Conservation (phyloP, 2,888 invertebrate species). For the Leucoma salicis region DNA sequence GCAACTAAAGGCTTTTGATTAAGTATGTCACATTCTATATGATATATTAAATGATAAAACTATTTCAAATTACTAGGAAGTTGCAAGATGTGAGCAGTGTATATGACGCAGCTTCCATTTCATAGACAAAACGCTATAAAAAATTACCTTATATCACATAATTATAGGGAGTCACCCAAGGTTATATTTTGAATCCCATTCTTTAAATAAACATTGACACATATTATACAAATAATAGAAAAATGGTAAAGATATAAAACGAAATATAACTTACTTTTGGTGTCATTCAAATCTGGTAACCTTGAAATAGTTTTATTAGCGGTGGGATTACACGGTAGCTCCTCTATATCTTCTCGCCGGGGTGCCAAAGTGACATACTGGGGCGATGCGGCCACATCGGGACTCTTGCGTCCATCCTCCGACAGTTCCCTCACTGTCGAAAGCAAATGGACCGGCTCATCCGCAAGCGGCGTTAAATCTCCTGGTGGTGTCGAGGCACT, state of each 20-base stretch:
- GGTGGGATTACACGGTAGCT: slow-evolving; percentile 62
- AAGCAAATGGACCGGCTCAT: slow-evolving; percentile 44
- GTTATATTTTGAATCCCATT: not conserved
- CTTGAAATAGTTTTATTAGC: slow-evolving; percentile 64
- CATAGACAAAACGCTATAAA: too few relatives aligned
- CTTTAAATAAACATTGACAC: not conserved
- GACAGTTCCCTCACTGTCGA: slow-evolving; percentile 63
- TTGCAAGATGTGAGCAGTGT: too few relatives aligned
- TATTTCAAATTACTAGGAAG: too few relatives aligned
- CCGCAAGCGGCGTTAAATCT: slow-evolving; percentile 27
- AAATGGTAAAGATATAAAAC: too few relatives aligned
- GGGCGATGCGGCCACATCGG: slow-evolving; percentile 49
- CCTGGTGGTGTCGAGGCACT: slow-evolving; percentile 44
- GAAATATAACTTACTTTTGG: slow-evolving; percentile 34
- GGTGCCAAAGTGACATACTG: slow-evolving; percentile 78
- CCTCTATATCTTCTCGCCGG: slow-evolving; percentile 29
- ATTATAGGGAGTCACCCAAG: not conserved
- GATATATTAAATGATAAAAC: too few relatives aligned
- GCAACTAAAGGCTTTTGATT: too few relatives aligned
- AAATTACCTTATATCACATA: too few relatives aligned
- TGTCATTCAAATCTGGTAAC: slow-evolving; percentile 36
- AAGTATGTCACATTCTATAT: too few relatives aligned
- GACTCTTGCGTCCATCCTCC: slow-evolving; percentile 50
- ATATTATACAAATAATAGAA: too few relatives aligned
- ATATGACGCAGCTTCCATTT: too few relatives aligned